These are phyloP conservation scores for Nyctibius grandis DNA, from an alignment of 2,797 vertebrate species.

Conservation along the genomic window DNA sequence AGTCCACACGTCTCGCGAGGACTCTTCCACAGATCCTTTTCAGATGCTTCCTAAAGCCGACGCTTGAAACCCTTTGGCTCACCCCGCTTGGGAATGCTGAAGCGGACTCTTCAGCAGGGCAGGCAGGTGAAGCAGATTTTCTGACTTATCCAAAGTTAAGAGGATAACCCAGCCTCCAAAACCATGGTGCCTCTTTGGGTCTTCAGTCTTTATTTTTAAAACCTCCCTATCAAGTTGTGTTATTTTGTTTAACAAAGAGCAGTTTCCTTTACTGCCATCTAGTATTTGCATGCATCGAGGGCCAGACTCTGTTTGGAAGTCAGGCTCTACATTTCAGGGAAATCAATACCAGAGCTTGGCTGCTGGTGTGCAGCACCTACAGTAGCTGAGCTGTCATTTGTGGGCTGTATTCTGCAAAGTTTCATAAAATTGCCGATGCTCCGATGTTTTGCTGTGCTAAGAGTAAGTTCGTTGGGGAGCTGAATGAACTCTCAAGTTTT, in stretches of 20 bases:
- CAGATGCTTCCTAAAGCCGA: neutral
- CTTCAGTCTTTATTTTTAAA: slow-evolving; percentile 10
- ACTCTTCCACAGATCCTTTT: neutral
- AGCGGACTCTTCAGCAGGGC: neutral
- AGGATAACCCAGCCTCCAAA: neutral
- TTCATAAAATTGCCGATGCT: neutral
- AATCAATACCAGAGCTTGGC: neutral
- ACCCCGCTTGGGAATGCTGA: neutral
- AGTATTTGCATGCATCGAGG: neutral
- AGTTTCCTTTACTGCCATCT: neutral
- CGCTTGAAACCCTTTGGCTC: neutral
- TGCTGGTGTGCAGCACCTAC: neutral
- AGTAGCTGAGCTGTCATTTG: neutral
- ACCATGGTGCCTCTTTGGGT: neutral
- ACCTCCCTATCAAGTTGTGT: neutral
- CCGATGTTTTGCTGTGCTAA: neutral
- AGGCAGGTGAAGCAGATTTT: neutral
- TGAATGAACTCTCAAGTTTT: neutral
- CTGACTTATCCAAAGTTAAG: neutral
- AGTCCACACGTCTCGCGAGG: neutral
- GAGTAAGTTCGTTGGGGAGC: neutral
- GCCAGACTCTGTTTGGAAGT: neutral
- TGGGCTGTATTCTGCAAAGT: neutral
- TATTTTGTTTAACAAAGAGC: neutral
- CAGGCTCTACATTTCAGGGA: neutral